Percentiles rank a stretch among this genome's conserved stretches.
These are phyloP conservation scores for Andrena camellia DNA, from an alignment of 2,888 invertebrate genomes.

Conservation along the genomic window DNA sequence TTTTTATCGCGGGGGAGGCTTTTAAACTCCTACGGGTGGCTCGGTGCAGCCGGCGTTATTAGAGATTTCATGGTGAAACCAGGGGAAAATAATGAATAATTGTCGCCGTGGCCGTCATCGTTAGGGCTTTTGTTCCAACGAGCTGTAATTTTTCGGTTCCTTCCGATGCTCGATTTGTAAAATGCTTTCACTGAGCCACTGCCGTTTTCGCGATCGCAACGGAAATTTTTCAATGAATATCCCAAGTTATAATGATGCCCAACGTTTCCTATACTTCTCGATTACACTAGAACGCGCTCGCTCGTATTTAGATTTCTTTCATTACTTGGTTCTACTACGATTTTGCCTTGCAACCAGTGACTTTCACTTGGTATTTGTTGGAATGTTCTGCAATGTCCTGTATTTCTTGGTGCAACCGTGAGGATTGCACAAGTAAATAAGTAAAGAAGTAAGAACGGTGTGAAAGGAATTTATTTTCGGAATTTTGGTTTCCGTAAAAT, in stretches of 20 bases:
- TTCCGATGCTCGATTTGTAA: slow-evolving; percentile 45
- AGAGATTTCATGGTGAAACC: slow-evolving; percentile 74
- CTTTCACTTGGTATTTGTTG: too few relatives aligned
- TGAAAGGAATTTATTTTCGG: too few relatives aligned
- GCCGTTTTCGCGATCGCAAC: slow-evolving; percentile 13
- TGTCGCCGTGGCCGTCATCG: slow-evolving; percentile 64
- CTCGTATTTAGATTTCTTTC: not conserved
- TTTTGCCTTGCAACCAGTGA: too few relatives aligned
- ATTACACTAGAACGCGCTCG: not conserved
- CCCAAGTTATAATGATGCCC: slow-evolving; percentile 12
- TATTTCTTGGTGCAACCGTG: too few relatives aligned
- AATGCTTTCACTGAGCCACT: slow-evolving; percentile 33
- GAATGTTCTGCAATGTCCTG: too few relatives aligned
- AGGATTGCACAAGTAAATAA: too few relatives aligned
- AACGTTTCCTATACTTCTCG: not conserved
- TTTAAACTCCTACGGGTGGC: slow-evolving; percentile 75
- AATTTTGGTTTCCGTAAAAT: too few relatives aligned
- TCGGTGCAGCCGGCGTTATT: slow-evolving; percentile 72
- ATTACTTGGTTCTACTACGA: not conserved
- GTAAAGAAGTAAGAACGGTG: too few relatives aligned
- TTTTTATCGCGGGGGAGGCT: slow-evolving; percentile 73
- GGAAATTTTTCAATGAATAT: slow-evolving; percentile 5
- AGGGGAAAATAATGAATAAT: slow-evolving; percentile 72
- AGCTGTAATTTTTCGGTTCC: slow-evolving; percentile 55
- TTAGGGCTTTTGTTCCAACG: slow-evolving; percentile 62